phyloP scores from a whole-genome alignment of 2,113 vertebrate species.

The Mus pahari region DNA sequence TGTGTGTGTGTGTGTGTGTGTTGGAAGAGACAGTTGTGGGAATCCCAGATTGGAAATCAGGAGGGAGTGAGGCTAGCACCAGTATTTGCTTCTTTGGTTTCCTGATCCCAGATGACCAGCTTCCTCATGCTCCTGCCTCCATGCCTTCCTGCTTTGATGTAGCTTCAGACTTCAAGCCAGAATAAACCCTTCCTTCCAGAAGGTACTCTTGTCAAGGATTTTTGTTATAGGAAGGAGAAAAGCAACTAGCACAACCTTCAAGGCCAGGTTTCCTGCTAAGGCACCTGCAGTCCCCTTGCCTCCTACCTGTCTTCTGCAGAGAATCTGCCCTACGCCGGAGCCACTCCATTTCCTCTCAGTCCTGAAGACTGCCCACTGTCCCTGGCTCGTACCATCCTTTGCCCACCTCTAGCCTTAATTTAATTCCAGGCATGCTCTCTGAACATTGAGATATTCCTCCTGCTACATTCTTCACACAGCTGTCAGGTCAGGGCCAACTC shows the following conservation, averaged over 20 bases:
- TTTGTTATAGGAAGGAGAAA: neutral
- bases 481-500: neutral
- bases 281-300: neutral
- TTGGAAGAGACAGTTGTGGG: no score
- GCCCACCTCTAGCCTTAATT: neutral
- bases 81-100: neutral
- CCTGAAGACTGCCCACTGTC: neutral
- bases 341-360: neutral
- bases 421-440: neutral
- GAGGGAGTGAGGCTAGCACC: neutral
- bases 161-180: neutral
- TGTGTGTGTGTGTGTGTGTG: no score
- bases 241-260: neutral
- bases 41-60: no score
- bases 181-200: no score
- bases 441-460: neutral
- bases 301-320: neutral
- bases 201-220: neutral
- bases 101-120: neutral
- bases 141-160: neutral
- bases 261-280: neutral
- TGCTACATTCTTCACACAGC: neutral
- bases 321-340: accelerated
- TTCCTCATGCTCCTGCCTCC: neutral
- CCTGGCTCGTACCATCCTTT: accelerated